Conservation (phyloP, 2,888 invertebrate genomes). For the Ptilodon capucinus region DNA sequence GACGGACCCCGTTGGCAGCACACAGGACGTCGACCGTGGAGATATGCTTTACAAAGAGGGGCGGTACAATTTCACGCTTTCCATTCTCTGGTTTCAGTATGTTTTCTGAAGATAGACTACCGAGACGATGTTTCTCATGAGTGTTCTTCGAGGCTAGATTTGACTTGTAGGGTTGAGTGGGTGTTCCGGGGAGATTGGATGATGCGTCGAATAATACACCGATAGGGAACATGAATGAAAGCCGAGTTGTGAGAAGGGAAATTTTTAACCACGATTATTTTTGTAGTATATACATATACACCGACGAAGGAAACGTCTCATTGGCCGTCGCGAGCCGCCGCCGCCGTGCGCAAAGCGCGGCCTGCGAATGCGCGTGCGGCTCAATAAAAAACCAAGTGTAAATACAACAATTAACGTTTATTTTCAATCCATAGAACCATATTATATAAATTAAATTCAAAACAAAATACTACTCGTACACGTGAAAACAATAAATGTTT, state of each 20-base stretch:
- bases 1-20: too few relatives aligned
- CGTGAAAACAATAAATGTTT: conserved; percentile 65
- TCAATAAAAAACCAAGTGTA: conserved; percentile 63
- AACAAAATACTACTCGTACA: conserved; percentile 73
- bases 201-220: too few relatives aligned
- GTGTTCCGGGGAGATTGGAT: too few relatives aligned
- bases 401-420: conserved; percentile 80
- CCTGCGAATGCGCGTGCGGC: conserved; percentile 21
- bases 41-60: too few relatives aligned
- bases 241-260: conserved; percentile 65
- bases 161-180: too few relatives aligned
- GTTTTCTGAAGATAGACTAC: too few relatives aligned
- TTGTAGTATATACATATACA: conserved; percentile 63
- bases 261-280: conserved; percentile 64
- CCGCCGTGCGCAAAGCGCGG: conserved; percentile 14
- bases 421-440: conserved; percentile 81
- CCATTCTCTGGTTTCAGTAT: too few relatives aligned
- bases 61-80: too few relatives aligned
- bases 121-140: too few relatives aligned
- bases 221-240: conserved; percentile 46
- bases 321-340: conserved; percentile 35
- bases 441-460: conserved; percentile 70
- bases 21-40: too few relatives aligned
- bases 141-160: too few relatives aligned
- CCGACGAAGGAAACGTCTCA: conserved; percentile 57